phyloP scores from a whole-genome alignment of 2,888 invertebrate genomes.

The Synergus laeviventris region DNA sequence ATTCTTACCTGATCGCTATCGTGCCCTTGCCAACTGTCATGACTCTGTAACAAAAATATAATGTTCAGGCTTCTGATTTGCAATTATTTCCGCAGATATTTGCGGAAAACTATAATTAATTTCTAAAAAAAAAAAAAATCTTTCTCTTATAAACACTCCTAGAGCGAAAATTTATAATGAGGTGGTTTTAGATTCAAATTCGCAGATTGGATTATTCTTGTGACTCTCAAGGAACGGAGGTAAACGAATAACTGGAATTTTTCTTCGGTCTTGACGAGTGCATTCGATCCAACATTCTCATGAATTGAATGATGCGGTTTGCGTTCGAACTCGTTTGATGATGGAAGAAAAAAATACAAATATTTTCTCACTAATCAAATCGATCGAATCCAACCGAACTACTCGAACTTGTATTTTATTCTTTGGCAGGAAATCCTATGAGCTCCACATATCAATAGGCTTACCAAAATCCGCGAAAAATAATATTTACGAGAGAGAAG shows the following conservation, averaged over 20 bases:
- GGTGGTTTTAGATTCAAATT: neutral
- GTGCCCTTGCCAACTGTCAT: slow-evolving; percentile 81
- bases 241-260: slow-evolving; percentile 38
- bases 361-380: neutral
- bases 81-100: neutral
- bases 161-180: slow-evolving; percentile 17
- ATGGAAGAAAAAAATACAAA: neutral
- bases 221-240: neutral
- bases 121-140: neutral
- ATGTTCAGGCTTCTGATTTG: neutral
- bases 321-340: slow-evolving; percentile 10
- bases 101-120: neutral
- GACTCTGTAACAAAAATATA: slow-evolving; percentile 78
- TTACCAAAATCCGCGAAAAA: neutral
- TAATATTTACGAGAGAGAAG: neutral
- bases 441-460: neutral
- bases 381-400: neutral
- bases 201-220: slow-evolving; percentile 6
- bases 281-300: slow-evolving; percentile 1
- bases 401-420: slow-evolving; percentile 5
- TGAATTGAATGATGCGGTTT: slow-evolving; percentile 29
- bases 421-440: neutral
- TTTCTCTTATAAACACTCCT: neutral
- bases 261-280: slow-evolving; percentile 32
- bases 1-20: slow-evolving; percentile 79